Conservation (phyloP, 2,797 vertebrate genomes). For the Enteromius mattozi region DNA sequence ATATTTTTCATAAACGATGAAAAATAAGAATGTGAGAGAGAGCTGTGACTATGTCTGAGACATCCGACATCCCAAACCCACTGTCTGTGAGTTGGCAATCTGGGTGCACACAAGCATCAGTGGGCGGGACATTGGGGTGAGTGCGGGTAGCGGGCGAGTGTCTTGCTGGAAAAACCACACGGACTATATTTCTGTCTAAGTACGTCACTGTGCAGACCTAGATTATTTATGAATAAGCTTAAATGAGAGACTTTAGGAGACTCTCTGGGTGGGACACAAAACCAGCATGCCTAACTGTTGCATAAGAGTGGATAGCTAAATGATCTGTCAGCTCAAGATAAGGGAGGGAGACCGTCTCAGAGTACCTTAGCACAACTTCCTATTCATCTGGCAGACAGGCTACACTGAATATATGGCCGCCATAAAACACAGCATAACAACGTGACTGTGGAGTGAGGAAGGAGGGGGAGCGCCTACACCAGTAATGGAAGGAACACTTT, state of each 20-base stretch:
- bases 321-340: conserved; percentile 31
- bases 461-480: conserved; percentile 1
- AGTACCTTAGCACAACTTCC: conserved; percentile 31
- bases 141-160: conserved; percentile 31
- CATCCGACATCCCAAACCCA: conserved; percentile 23
- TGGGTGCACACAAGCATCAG: conserved; percentile 23
- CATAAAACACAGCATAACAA: conserved; percentile 32
- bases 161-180: conserved; percentile 67
- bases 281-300: background rate
- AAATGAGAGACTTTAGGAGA: conserved; percentile 70
- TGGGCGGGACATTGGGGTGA: conserved; percentile 31
- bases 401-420: conserved; percentile 9
- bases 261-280: conserved; percentile 43
- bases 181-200: conserved; percentile 69
- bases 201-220: conserved; percentile 73
- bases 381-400: conserved; percentile 33
- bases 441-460: background rate
- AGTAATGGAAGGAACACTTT: conserved; percentile 36
- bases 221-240: conserved; percentile 63
- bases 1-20: background rate
- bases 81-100: conserved; percentile 30
- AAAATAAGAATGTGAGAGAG: background rate
- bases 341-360: background rate
- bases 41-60: background rate
- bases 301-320: conserved; percentile 40